Percentiles rank a stretch among this genome's conserved stretches.
These are phyloP conservation scores for Campylomormyrus tamandua DNA, from an alignment of 2,113 vertebrate genomes.

Conservation along the genomic window DNA sequence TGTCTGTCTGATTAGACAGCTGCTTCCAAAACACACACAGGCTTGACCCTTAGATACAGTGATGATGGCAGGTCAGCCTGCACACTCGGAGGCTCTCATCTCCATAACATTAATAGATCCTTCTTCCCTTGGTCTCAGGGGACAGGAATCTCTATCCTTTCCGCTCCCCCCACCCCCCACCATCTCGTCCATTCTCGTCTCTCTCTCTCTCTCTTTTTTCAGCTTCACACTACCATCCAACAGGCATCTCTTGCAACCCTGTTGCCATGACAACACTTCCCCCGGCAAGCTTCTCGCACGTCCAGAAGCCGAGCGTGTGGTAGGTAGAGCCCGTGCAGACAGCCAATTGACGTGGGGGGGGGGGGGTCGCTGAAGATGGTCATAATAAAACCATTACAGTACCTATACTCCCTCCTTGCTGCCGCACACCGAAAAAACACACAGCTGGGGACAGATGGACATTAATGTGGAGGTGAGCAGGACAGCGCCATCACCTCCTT, in stretches of 20 bases:
- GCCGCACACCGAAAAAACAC: background rate
- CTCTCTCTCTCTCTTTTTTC: conserved; percentile 25
- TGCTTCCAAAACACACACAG: background rate
- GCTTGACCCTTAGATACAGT: background rate
- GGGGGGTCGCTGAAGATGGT: background rate
- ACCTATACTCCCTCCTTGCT: background rate
- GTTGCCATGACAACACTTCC: conserved; percentile 68
- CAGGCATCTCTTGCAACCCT: conserved; percentile 53
- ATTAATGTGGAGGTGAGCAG: background rate
- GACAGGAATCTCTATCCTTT: conserved; percentile 32
- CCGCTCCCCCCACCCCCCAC: conserved; percentile 15
- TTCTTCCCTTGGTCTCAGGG: background rate
- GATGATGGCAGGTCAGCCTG: background rate
- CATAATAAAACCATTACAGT: background rate
- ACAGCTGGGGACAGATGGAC: background rate
- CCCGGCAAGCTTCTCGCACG: conserved; percentile 50
- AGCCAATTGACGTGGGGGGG: background rate
- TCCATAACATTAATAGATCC: conserved; percentile 22
- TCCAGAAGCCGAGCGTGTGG: conserved; percentile 38
- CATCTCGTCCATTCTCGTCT: background rate
- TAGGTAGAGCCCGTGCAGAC: background rate
- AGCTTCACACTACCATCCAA: conserved; percentile 47
- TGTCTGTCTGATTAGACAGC: background rate
- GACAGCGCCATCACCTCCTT: background rate
- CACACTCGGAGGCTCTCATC: background rate